Percentiles rank a stretch among this genome's conserved stretches.
Conservation (phyloP, 2,113 vertebrate genomes). For the Egretta garzetta region DNA sequence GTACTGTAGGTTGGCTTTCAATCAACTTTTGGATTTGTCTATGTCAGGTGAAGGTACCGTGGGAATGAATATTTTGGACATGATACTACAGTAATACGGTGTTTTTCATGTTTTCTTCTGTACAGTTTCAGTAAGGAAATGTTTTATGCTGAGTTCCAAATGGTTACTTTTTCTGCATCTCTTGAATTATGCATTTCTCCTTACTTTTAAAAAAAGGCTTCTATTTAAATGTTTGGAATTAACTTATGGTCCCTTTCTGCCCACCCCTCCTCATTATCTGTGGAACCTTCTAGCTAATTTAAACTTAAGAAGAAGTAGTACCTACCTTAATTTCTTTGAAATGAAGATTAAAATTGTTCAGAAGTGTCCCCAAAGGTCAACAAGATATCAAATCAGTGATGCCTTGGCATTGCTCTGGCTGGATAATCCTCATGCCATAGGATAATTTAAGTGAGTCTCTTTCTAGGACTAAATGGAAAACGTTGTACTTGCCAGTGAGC, state of each 20-base stretch:
- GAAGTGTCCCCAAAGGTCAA: neutral
- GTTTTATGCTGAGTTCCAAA: neutral
- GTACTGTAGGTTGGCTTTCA: neutral
- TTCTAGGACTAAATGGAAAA: neutral
- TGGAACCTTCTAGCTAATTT: neutral
- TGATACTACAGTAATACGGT: neutral
- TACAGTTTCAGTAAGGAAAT: neutral
- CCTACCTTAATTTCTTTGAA: neutral
- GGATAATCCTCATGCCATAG: neutral
- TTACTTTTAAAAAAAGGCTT: neutral
- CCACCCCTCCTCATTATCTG: neutral
- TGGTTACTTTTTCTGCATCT: neutral
- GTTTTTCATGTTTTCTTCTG: neutral
- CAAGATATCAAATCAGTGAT: neutral
- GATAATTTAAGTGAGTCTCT: neutral
- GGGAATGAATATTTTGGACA: neutral
- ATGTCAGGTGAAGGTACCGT: neutral
- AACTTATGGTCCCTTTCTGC: neutral
- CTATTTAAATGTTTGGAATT: neutral
- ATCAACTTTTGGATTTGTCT: neutral
- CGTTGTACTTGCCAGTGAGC: neutral
- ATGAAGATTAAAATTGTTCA: neutral
- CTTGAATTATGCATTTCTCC: neutral
- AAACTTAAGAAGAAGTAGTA: neutral
- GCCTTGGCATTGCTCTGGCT: neutral